Evolutionary conservation across 2,797 vertebrate genomes (phyloP).

Genomic region (Microcaecilia unicolor): DNA sequence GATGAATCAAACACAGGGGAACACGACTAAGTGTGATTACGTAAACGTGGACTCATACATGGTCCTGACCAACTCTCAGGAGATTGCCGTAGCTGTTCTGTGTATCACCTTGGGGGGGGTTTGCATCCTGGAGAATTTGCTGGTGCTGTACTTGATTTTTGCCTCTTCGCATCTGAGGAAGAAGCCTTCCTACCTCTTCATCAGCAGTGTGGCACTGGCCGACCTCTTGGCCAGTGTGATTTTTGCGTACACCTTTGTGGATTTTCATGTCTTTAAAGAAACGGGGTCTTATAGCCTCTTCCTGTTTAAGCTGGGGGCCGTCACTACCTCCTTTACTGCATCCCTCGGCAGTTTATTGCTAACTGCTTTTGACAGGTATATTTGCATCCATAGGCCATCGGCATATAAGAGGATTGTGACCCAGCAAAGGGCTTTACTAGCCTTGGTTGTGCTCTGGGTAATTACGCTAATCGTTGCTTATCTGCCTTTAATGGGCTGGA

Average conservation of each 20-base stretch:
- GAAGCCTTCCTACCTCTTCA: conserved; percentile 82
- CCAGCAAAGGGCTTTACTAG: conserved; percentile 52
- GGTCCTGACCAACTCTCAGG: conserved; percentile 55
- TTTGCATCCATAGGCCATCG: conserved; percentile 72
- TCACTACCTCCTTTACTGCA: conserved; percentile 75
- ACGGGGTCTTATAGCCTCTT: conserved; percentile 43
- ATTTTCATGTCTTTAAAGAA: conserved; percentile 69
- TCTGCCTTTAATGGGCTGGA: conserved; percentile 84
- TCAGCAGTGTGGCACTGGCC: conserved; percentile 77
- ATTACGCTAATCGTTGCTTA: conserved; percentile 57
- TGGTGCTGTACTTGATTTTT: conserved; percentile 70
- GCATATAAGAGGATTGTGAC: conserved; percentile 77
- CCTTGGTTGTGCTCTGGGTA: conserved; percentile 67
- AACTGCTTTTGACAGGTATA: conserved; percentile 81
- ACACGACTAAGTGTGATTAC: conserved; percentile 9
- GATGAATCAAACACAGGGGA: not conserved
- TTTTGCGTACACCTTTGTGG: conserved; percentile 75
- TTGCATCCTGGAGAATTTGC: conserved; percentile 70
- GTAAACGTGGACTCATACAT: conserved; percentile 60
- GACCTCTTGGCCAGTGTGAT: conserved; percentile 79
- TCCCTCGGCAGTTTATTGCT: conserved; percentile 86
- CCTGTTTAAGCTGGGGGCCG: conserved; percentile 82
- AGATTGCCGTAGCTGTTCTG: conserved; percentile 57
- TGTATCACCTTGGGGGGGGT: conserved; percentile 67
- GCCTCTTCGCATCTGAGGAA: conserved; percentile 54